Percentiles rank a stretch among this genome's conserved stretches.
Conservation (phyloP, 2,888 invertebrate species). For the Prionchulus punctatus region DNA sequence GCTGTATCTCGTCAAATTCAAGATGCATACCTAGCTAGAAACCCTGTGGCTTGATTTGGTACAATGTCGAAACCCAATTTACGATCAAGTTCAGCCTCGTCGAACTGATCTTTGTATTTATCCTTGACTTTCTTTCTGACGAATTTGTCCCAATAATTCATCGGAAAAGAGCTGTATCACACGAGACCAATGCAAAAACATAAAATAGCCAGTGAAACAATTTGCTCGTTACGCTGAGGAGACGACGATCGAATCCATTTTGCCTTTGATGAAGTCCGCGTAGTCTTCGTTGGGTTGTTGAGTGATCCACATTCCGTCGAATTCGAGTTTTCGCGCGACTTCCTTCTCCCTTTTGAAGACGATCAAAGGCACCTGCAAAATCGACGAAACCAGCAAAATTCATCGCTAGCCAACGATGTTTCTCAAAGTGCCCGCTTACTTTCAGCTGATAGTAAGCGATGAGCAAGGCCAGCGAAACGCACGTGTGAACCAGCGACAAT, state of each 20-base stretch:
- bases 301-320: constrained; percentile 91
- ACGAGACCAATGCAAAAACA: too few species aligned
- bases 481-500: constrained; percentile 65
- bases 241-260: constrained; percentile 76
- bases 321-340: constrained; percentile 84
- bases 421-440: too few species aligned
- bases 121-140: constrained; percentile 73
- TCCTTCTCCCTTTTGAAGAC: constrained; percentile 99
- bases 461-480: constrained; percentile 78
- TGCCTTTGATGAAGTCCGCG: constrained; percentile 75
- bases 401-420: too few species aligned
- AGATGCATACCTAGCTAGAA: too few species aligned
- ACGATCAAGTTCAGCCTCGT: constrained; percentile 15
- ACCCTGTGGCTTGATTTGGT: too few species aligned
- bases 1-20: too few species aligned
- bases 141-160: constrained; percentile 99
- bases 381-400: too few species aligned
- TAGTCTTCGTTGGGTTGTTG: constrained; percentile 46
- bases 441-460: constrained; percentile 98
- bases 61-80: constrained; percentile 78
- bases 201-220: too few species aligned
- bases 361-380: constrained; percentile 84
- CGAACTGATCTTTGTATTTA: constrained; percentile 28
- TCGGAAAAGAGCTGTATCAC: constrained; percentile 78
- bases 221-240: constrained; percentile 63